Base-by-base conservation (phyloP, 2,888 invertebrate genomes). In the Hyppa rectilinea region DNA sequence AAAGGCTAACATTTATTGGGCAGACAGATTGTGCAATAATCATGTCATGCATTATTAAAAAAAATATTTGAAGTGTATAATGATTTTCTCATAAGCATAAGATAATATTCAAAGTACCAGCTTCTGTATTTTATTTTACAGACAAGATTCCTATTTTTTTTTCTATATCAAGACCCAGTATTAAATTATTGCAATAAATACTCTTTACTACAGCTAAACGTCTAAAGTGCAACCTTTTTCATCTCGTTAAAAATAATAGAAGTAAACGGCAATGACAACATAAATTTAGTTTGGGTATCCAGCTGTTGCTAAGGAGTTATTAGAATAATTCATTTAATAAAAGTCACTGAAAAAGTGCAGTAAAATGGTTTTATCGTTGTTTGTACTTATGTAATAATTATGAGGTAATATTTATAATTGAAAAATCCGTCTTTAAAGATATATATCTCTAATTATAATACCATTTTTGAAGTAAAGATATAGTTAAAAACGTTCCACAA, bases 391-490 rank as follows among this genome's bases (percentile, higher is more conserved):
- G 5, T 4, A 29, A 29, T 17, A 9, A 49, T 17, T 26, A 17
- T 43, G 14, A 26, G 26, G 49, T 6, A 23, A 49, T 23, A 14
- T 49, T n/a, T n/a, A n/a, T n/a, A n/a, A n/a, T n/a, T n/a, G n/a
- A n/a, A n/a, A n/a, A n/a, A n/a, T n/a, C n/a, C n/a, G n/a, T n/a
- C n/a, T n/a, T n/a, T 10, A 20, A 5, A 31, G 36, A 65, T 29
- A 40, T 26, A 29, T 14, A 45, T 63, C 43, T 53, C 0, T n/a
- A 1, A 38, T 23, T 47, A 9, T 14, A 29, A 43, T 40, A 45
- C 53, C n/a, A 26, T 69, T 69, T 49, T 59, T 31, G 7, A 34
- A 17, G 23, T 52, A 69, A 26, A n/a, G 38, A 59, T 59, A 45
- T n/a, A 26, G 31, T 31, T 26, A 9, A 14, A 26, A 34, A 53